Conservation (phyloP, 2,113 vertebrate genomes). For the Triplophysa rosa region DNA sequence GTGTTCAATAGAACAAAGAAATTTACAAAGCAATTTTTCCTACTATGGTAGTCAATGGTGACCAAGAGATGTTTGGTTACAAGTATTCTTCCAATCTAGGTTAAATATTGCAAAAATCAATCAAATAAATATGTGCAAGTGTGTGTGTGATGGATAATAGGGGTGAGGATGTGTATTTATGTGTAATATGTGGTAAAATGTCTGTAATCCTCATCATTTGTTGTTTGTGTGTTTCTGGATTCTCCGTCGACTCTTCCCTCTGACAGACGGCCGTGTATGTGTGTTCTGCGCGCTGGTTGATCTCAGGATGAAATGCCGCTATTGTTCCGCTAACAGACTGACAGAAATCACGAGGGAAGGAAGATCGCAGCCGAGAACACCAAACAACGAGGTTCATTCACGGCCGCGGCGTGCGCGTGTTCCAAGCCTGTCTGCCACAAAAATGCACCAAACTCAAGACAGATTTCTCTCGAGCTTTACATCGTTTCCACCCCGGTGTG, state of each 20-base stretch:
- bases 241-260: constrained; percentile 33
- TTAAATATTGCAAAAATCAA: no score
- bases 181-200: constrained; percentile 49
- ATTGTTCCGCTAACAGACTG: constrained; percentile 33
- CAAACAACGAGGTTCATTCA: constrained; percentile 24
- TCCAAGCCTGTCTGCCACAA: constrained; percentile 1
- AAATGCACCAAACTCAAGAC: not conserved
- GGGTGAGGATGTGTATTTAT: constrained; percentile 53
- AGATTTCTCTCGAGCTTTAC: not conserved
- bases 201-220: constrained; percentile 49
- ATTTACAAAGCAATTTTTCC: no score
- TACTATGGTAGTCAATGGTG: no score
- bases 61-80: no score
- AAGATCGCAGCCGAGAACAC: constrained; percentile 8
- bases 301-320: constrained; percentile 33
- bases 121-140: no score
- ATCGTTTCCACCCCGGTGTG: no score
- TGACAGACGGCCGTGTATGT: constrained; percentile 4
- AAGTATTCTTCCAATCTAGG: no score
- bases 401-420: not conserved
- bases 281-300: constrained; percentile 15
- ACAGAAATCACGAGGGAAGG: constrained; percentile 12
- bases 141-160: not conserved
- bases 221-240: constrained; percentile 47
- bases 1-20: no score